Evolutionary conservation across 2,113 vertebrate genomes (phyloP), one percentile per base, ranked within the genome.

Genomic region (Rynchops niger): DNA sequence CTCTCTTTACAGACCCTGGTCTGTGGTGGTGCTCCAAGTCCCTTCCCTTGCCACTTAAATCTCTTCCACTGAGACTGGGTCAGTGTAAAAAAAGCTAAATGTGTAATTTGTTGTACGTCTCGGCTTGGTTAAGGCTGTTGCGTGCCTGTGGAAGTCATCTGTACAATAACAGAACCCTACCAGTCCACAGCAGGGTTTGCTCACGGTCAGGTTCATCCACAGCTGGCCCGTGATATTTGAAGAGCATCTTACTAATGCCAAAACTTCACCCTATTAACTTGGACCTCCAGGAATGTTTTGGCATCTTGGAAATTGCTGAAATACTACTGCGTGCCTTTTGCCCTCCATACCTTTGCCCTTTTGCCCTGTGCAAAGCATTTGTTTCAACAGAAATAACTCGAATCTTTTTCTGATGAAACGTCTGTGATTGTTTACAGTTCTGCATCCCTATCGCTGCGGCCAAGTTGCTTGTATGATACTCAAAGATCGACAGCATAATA

Each of bases 1-100:
- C 77, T 96, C 90, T 97, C 83, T 96, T 97, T 96, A 43, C 84
- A 59, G 74, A 47, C 61, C 70, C 29, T 34, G 67, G 12, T 62
- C 85, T 83, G 38, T 34, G 42, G 10, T 10, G 45, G 34, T 74
- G 61, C 65, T 79, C 67, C 12, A 7, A 14, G 17, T 49, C 20
- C 58, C 74, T 34, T 45, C 9, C 23, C 29, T 82, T 77, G 38
- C 74, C 78, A 22, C 36, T 65, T 49, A 49, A 66, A 50, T 56
- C 55, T 77, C 47, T 79, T 82, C 63, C 42, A 26, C 3, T n/a
- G 4, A 56, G 66, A 59, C n/a, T 53, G 81, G 40, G 50, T 16
- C 50, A 13, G 29, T 36, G 49, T 59, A 9, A 80, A n/a, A n/a
- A 82, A 82, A 80, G 20, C 45, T 38, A 38, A 26, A 7, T 18